Base-by-base conservation (phyloP, 1,140 invertebrate genomes). In the Ephestia elutella region DNA sequence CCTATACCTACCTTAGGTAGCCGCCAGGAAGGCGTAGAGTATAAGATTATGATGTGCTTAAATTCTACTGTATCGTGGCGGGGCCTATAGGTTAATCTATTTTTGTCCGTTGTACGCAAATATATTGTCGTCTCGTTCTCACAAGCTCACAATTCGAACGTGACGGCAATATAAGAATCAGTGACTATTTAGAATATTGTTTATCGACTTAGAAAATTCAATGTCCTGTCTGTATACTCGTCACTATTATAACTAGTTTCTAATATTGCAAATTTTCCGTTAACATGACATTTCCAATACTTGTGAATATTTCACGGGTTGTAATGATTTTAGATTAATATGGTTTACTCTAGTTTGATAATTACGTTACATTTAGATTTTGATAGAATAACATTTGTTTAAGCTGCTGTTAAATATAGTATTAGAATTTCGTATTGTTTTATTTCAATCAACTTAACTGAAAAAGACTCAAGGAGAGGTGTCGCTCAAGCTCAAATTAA, bases 271-370 rank as follows among this genome's bases (percentile, higher is more conserved):
- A 50, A 19, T 50, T 50, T 9, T 19, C 19, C 19, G 49, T 19
- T 20, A 17, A 4, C 5, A 11, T 20, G 18, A 50, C 9, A 1
- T 50, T 50, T 50, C 49, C 18, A 10, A 11, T 50, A 4, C 13
- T 48, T 17, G 21, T 49, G 48, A 15, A 57, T 30, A 50, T 25
- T 50, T 56, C 19, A 18, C 35, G 18, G 15, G 11, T 56, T 35
- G 54, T 58, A 51, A 50, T 50, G 49, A 19, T 80, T 85, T 85
- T 80, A 73, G 71, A 77, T 49, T 73, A 71, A 68, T 57, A 62
- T 65, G 57, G 59, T 80, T 70, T 84, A 82, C 79, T 75, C 38
- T 70, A 76, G 70, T 85, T 84, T 82, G 76, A 54, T 74, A 70
- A 63, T 68, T 51, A 62, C 57, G 38, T 56, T 66, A 57, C 78